phyloP scores from a whole-genome alignment of 2,113 vertebrate genomes.

The Ranitomeya variabilis region DNA sequence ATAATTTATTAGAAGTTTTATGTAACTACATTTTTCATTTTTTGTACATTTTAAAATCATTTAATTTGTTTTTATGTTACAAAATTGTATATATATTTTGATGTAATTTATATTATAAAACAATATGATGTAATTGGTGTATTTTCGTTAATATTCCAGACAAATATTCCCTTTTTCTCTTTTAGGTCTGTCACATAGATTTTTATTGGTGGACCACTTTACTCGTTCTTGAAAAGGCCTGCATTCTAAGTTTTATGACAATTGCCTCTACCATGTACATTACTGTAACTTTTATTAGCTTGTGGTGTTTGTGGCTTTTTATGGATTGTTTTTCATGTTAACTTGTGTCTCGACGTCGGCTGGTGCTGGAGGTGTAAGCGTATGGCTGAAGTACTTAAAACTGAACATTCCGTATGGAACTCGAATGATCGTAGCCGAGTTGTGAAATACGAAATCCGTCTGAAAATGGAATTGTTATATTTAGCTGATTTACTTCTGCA shows the following conservation, averaged over 20 bases:
- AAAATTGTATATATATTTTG: background rate
- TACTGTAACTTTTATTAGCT: slow-evolving; percentile 9
- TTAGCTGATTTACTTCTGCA: background rate
- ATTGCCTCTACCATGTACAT: background rate
- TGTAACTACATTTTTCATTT: background rate
- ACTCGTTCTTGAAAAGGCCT: background rate
- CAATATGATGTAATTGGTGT: background rate
- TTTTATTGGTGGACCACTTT: slow-evolving; percentile 8
- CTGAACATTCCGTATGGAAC: background rate
- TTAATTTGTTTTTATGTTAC: background rate
- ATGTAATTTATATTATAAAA: background rate
- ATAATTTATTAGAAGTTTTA: background rate
- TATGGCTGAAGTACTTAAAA: background rate
- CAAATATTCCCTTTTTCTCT: background rate
- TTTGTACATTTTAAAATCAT: background rate
- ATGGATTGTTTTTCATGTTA: slow-evolving; percentile 3
- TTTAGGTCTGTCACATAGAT: background rate
- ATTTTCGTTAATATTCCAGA: background rate
- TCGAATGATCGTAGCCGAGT: background rate
- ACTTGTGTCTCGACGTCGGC: slow-evolving; percentile 5
- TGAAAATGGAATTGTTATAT: background rate
- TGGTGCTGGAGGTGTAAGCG: background rate
- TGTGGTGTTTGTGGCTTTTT: slow-evolving; percentile 31
- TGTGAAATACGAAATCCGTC: background rate
- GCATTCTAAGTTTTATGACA: background rate